Evolutionary conservation across 2,113 vertebrate species (phyloP).

Genomic region (Cichladusa arquata): DNA sequence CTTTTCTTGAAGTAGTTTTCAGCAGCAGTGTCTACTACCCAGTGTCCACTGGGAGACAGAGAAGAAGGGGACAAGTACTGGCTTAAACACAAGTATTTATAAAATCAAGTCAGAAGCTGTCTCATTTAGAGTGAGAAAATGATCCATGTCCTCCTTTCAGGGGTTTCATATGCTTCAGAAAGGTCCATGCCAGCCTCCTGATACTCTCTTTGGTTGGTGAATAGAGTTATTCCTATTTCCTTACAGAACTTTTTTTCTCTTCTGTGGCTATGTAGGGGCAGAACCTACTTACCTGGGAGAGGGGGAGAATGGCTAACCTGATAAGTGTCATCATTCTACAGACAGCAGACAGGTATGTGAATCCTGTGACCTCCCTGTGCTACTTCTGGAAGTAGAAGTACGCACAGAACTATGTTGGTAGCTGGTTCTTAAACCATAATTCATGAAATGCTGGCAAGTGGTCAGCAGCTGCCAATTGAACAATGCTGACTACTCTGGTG

Average conservation of each 20-base stretch:
- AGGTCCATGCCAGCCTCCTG: neutral
- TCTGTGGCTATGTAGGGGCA: neutral
- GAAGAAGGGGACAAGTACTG: neutral
- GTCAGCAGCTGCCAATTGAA: neutral
- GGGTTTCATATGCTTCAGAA: neutral
- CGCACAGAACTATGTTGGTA: neutral
- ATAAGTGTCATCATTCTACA: neutral
- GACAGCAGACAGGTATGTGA: neutral
- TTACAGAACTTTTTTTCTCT: neutral
- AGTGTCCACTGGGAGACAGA: neutral
- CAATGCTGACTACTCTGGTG: neutral
- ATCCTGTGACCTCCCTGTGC: neutral
- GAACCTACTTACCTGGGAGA: neutral
- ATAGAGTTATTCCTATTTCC: neutral
- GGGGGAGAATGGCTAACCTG: neutral
- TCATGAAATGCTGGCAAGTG: neutral
- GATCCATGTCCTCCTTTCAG: neutral
- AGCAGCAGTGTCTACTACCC: neutral
- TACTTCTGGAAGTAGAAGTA: neutral
- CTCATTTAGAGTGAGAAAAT: neutral
- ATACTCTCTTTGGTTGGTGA: neutral
- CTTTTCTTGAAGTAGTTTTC: neutral
- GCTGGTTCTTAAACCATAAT: neutral
- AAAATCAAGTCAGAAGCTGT: neutral
- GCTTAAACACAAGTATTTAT: neutral